Conservation (phyloP, 1,140 invertebrate genomes). For the Melitaea cinxia region DNA sequence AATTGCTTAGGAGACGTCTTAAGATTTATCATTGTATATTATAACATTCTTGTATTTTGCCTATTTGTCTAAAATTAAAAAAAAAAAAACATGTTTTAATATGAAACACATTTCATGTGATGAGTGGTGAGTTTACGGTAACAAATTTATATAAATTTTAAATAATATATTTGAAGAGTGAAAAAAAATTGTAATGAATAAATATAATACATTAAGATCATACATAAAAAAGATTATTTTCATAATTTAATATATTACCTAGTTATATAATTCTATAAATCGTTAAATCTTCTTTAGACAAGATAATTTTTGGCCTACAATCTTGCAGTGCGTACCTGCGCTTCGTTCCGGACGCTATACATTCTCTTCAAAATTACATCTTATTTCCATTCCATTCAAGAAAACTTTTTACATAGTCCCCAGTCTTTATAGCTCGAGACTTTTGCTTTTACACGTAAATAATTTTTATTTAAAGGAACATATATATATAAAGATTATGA, state of each 20-base stretch:
- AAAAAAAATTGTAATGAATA: no score
- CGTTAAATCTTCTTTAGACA: no score
- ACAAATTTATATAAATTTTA: no score
- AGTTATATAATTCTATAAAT: no score
- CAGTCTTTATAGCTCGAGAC: constrained; percentile 13
- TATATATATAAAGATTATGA: no score
- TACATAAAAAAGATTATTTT: background rate
- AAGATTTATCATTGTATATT: background rate
- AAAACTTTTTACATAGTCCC: constrained; percentile 2
- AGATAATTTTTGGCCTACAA: constrained; percentile 1
- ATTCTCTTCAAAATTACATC: constrained; percentile 5
- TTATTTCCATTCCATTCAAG: constrained; percentile 1
- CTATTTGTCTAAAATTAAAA: no score
- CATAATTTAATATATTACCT: background rate
- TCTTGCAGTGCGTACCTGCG: background rate
- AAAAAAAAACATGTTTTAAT: no score
- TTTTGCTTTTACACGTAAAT: constrained; percentile 26
- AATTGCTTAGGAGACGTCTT: background rate
- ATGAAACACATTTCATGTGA: no score
- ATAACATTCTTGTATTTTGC: background rate
- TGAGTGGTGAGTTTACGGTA: no score
- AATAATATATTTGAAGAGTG: no score
- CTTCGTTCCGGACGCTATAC: background rate
- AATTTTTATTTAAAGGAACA: constrained; percentile 23
- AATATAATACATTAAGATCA: background rate